phyloP scores from a whole-genome alignment of 2,113 vertebrate species.

The Tragulus kanchil region DNA sequence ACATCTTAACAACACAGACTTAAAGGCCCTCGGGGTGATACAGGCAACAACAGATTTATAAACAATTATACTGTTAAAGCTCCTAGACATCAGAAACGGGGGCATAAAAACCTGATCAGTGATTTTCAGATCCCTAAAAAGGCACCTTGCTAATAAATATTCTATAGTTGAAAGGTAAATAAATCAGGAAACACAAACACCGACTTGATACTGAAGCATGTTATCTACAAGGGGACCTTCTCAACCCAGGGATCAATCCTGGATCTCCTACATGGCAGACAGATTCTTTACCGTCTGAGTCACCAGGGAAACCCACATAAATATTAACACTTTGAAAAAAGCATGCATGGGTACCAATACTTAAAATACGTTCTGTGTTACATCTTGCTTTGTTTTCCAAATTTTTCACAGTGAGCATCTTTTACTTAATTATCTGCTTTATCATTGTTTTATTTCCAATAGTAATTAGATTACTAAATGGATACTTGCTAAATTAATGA shows the following conservation, averaged over 20 bases:
- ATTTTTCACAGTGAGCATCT: neutral
- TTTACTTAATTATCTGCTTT: neutral
- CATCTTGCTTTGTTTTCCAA: neutral
- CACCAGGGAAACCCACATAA: neutral
- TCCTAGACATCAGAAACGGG: neutral
- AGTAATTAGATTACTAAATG: constrained; percentile 12
- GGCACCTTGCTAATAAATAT: neutral
- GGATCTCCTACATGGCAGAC: neutral
- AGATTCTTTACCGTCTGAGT: neutral
- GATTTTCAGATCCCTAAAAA: neutral
- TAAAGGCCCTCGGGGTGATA: neutral
- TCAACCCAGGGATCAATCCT: neutral
- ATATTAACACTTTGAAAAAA: constrained; percentile 29
- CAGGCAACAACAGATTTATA: neutral
- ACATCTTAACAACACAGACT: neutral
- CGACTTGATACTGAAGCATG: neutral
- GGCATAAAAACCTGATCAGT: neutral
- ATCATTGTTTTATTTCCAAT: neutral
- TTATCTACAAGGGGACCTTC: neutral
- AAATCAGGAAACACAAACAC: constrained; percentile 15
- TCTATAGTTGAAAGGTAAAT: constrained; percentile 31
- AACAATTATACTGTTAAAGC: neutral
- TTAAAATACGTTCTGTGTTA: constrained; percentile 25
- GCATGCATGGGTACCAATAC: neutral
- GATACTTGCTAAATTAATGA: constrained; percentile 10